Base-by-base conservation (phyloP, 2,888 invertebrate species). In the Tipula unca region DNA sequence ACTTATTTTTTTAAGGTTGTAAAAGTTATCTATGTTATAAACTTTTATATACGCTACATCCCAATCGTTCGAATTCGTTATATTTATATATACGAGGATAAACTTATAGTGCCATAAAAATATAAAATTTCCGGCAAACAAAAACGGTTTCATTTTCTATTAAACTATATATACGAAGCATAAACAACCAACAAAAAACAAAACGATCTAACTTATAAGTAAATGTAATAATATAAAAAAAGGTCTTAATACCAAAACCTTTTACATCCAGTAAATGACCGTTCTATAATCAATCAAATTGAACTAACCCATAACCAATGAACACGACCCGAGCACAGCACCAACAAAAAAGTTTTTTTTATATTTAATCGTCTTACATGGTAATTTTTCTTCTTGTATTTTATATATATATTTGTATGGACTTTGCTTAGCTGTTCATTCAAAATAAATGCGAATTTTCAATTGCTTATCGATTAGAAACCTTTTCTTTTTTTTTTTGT, bases 261-360 rank as follows among this genome's bases (percentile, higher is more conserved):
- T 69, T 69, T 69, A 69, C 69, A 69, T 69, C 69, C 69, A 69
- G 69, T 69, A 69, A 69, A 69, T 69, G 69, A 69, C 69, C 69
- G 25, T 69, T 25, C 69, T 25, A 25, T 69, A 69, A 69, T 69
- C 69, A 69, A 69, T 69, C 69, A 69, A 69, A 69, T 69, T 25
- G 69, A 69, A 25, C 69, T 69, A 69, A 69, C 69, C 69, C 69
- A 69, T 69, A 69, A 69, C 69, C 69, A 69, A 69, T 69, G 69
- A 69, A 69, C 69, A 69, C 69, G 69, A 69, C 69, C 69, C 69
- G 25, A 25, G 10, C 10, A 69, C 25, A 25, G 69, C 25, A 69
- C 17, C 48, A 54, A n/a, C 17, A 54, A 54, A 54, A 39, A 69
- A 69, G 69, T 69, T 69, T 69, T 69, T 69, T 69, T 48, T 48